phyloP scores from a whole-genome alignment of 35 echinoderm and acorn worm genomes.

The Ophiothrix spiculata region DNA sequence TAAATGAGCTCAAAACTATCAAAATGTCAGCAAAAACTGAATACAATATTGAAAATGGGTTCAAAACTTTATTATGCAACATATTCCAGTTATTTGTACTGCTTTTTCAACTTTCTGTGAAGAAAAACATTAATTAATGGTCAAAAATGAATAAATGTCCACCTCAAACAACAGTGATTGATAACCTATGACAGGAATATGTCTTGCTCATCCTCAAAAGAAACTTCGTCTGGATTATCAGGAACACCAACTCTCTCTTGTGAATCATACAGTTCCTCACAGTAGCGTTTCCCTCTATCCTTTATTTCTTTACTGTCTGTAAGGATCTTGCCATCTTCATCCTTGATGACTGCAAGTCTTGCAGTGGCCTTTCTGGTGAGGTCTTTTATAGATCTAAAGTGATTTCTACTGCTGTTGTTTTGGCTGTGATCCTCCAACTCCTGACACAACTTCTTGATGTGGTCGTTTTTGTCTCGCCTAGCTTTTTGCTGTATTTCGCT shows the following conservation, averaged over 20 bases:
- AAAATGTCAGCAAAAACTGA: too few relatives aligned
- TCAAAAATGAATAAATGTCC: too few relatives aligned
- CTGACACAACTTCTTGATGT: not conserved
- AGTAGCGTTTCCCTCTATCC: not conserved
- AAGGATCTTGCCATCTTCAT: not conserved
- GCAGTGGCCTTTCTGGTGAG: not conserved
- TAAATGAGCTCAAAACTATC: too few relatives aligned
- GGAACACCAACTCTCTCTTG: not conserved
- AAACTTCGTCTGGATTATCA: not conserved
- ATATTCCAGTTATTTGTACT: too few relatives aligned
- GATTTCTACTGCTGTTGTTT: not conserved
- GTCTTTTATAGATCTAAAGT: not conserved
- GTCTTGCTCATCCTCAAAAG: too few relatives aligned
- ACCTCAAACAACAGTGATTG: too few relatives aligned
- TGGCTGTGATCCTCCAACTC: not conserved
- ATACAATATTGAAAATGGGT: too few relatives aligned
- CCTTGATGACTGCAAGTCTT: not conserved
- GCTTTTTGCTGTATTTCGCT: not conserved
- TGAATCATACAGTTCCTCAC: not conserved
- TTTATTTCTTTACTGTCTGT: not conserved
- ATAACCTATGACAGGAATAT: too few relatives aligned
- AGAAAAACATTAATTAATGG: too few relatives aligned
- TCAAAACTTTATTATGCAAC: too few relatives aligned
- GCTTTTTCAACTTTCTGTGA: too few relatives aligned
- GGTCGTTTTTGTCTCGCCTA: not conserved